Evolutionary conservation across 2,888 invertebrate species (phyloP), one percentile per base, ranked within the genome.

Genomic region (Trimorus sp.): DNA sequence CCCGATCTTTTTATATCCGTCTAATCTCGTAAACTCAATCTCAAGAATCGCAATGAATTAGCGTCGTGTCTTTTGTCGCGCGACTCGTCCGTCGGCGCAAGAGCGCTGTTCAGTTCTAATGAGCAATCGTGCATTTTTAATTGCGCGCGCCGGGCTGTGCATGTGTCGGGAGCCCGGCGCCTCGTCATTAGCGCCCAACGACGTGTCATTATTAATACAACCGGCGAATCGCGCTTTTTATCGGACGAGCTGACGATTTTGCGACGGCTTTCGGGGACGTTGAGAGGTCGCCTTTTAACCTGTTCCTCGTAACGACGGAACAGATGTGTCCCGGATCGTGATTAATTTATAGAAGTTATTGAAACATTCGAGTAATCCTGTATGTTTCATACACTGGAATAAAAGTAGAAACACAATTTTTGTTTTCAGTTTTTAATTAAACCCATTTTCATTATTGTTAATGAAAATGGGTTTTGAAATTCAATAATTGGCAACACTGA

Each of bases 1-100:
- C 79, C 78, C 83, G 80, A 84, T 85, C 83, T 83, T 80, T 84
- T 83, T 79, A 71, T 79, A 79, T 58, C 76, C 60, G 77, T 76
- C 79, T 83, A 77, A 83, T 83, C 79, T 83, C 7, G 70, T 71
- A 68, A 76, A 76, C 69, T 73, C 66, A 56, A 82, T 76, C 73
- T 82, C 15, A 49, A 62, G 63, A 66, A 75, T 79, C 69, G 59
- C 75, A 79, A 76, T 63, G 82, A 71, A 65, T 82, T 71, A 60
- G 53, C 58, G 7, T 16, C 37, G 15, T 6, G 40, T 54, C 40
- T 80, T 66, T 71, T 66, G 60, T 73, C 51, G 70, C 75, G 63
- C 40, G 53, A 7, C 53, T 71, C 16, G 65, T 59, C 62, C 62
- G 54, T 58, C 49, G 73, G 65, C 48, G 16, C 42, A 40, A 59